phyloP scores from a whole-genome alignment of 2,797 vertebrate species.

The Capromys pilorides region DNA sequence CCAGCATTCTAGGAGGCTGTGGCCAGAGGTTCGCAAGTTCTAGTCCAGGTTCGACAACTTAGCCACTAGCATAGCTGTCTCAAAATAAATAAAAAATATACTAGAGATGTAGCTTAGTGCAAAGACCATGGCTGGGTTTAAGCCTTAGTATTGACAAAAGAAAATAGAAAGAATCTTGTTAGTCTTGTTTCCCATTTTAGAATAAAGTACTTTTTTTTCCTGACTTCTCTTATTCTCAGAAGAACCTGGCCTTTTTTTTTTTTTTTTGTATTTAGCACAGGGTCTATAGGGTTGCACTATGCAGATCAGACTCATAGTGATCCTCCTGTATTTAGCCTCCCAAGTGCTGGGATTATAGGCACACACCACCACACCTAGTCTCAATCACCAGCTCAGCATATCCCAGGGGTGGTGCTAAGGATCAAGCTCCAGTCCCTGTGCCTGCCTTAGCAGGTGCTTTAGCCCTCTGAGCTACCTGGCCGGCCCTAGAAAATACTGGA shows the following conservation, averaged over 20 bases:
- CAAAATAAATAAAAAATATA: neutral
- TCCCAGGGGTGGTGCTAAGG: no score
- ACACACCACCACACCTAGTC: no score
- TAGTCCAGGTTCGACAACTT: neutral
- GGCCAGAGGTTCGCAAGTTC: neutral
- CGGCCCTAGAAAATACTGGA: conserved; percentile 15
- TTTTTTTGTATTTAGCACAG: no score
- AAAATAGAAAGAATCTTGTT: neutral
- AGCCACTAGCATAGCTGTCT: neutral
- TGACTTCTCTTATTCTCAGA: conserved; percentile 37
- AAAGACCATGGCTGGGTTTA: neutral
- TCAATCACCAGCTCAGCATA: no score
- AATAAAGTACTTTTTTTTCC: conserved; percentile 45
- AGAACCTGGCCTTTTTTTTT: conserved; percentile 7
- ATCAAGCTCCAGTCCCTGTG: no score
- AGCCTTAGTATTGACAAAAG: neutral
- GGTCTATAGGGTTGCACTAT: no score
- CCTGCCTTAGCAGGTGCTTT: no score
- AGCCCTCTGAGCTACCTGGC: no score
- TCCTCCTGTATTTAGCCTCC: no score
- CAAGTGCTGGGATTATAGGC: no score
- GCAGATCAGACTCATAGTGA: no score
- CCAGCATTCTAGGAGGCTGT: neutral
- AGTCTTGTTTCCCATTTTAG: conserved; percentile 3
- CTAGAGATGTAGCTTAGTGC: neutral